Conservation (phyloP, 2,797 vertebrate species). For the Pyrocephalus nanus region DNA sequence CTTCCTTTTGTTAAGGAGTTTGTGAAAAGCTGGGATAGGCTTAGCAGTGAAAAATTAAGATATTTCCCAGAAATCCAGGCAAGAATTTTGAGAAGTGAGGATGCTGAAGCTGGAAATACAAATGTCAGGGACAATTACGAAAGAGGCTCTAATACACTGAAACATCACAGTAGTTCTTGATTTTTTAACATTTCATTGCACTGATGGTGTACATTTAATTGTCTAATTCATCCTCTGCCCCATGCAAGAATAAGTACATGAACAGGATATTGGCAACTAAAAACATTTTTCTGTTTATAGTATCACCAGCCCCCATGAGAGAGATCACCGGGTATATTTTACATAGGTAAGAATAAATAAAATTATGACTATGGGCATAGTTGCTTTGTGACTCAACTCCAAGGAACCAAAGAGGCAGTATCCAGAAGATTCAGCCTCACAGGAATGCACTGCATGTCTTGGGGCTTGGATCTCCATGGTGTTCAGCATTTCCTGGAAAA, state of each 20-base stretch:
- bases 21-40: neutral
- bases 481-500: neutral
- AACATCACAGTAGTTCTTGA: neutral
- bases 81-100: neutral
- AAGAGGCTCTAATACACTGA: neutral
- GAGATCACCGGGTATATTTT: neutral
- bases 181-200: neutral
- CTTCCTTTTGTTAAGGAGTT: neutral
- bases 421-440: neutral
- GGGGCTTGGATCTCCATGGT: neutral
- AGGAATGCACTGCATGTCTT: neutral
- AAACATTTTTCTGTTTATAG: neutral
- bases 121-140: neutral
- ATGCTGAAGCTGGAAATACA: neutral
- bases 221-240: neutral
- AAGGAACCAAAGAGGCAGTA: neutral
- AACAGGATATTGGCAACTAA: neutral
- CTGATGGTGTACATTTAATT: neutral
- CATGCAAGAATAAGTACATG: neutral
- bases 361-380: neutral
- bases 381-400: neutral
- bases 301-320: neutral
- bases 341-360: neutral
- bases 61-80: neutral
- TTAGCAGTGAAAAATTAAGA: neutral